Evolutionary conservation across 2,888 invertebrate species (phyloP), one percentile per base, ranked within the genome.

Genomic region (Ophraella communa): DNA sequence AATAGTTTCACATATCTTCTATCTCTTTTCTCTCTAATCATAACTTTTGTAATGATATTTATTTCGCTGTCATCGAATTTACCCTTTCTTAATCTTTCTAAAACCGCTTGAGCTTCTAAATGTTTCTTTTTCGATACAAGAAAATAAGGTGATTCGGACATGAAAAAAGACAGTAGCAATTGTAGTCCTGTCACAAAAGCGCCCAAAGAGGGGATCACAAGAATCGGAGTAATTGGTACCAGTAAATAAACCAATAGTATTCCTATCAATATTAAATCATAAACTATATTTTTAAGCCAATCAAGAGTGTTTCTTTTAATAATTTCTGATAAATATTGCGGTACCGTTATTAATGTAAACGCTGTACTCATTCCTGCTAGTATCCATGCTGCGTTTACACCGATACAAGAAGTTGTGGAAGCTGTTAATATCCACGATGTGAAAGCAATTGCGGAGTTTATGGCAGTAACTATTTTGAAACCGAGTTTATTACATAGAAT

Each of bases 381-480:
- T 18, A 33, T 21, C 47, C 57, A 47, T 33, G 57, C 57, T 47
- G 10, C 20, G 18, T 45, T 44, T 14, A 57, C 3, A 20, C 27
- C 11, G 14, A 33, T 17, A 2, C 45, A 11, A 14, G 30, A 33
- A 47, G 33, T 20, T 7, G 33, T 47, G 8, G 57, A 20, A 30
- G 47, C 57, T 23, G 47, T 27, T 30, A 57, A 10, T 14, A 57
- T 27, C 57, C 57, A 57, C 14, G 57, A 57, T 47, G 47, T 33
- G 1, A 49, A 33, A n/a, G 33, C 47, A 33, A 57, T 10, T 21
- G 45, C n/a, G 2, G 57, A 57, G 10, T 27, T 23, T 33, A 18
- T 8, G 5, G n/a, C 23, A 21, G 14, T 33, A 20, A 21, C 33
- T 1, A 4, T 23, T 47, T 57, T 57, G 1, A 30, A 14, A 21